A percentile compares a stretch with the other conserved stretches of the same genome.
Evolutionary conservation across 2,888 invertebrate species (phyloP).

Genomic region (Merodon equestris): DNA sequence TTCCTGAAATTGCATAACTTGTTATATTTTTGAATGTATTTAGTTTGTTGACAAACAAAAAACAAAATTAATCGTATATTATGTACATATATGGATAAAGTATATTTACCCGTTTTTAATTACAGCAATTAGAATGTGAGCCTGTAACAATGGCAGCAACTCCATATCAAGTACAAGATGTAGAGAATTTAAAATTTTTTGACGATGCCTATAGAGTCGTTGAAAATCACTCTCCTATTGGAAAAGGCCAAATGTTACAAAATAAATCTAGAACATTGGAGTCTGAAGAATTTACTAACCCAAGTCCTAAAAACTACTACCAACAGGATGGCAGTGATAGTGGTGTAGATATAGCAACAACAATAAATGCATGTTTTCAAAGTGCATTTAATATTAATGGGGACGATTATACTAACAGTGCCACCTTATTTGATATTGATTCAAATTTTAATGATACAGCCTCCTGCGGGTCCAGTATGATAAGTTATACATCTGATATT

Average conservation of each 20-base stretch:
- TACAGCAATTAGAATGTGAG: background rate
- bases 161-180: constrained; percentile 17
- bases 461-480: constrained; percentile 88
- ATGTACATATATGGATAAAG: too few species aligned
- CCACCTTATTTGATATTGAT: constrained; percentile 79
- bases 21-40: too few species aligned
- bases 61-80: too few species aligned
- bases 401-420: constrained; percentile 85
- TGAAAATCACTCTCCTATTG: background rate
- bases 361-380: constrained; percentile 78
- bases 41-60: too few species aligned
- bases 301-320: constrained; percentile 45
- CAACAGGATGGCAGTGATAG: constrained; percentile 87
- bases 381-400: constrained; percentile 82
- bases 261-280: constrained; percentile 16
- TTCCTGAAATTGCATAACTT: too few species aligned
- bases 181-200: constrained; percentile 21
- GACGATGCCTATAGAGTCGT: constrained; percentile 11
- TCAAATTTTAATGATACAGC: constrained; percentile 77
- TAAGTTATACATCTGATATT: constrained; percentile 86
- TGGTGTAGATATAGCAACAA: constrained; percentile 85
- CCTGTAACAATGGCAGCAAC: background rate
- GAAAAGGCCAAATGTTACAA: constrained; percentile 68
- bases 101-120: too few species aligned
- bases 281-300: constrained; percentile 46